Conservation (phyloP, 2,113 vertebrate genomes). For the Cathartes aura region DNA sequence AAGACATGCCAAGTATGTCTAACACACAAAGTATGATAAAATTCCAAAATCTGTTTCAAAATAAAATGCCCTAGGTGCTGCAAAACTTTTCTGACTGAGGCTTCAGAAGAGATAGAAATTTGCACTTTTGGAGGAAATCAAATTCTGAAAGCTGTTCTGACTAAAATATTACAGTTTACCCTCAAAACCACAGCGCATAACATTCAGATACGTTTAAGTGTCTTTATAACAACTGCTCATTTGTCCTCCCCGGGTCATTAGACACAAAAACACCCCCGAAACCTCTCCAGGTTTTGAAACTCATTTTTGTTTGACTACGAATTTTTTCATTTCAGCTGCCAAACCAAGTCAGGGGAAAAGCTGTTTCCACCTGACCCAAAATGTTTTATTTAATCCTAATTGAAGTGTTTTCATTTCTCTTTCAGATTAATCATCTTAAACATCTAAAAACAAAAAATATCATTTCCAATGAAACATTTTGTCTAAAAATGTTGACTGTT, state of each 20-base stretch:
- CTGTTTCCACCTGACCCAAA: slow-evolving; percentile 67
- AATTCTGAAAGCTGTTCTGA: slow-evolving; percentile 2
- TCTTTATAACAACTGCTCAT: background rate
- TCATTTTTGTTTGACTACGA: background rate
- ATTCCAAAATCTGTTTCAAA: background rate
- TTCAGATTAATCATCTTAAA: slow-evolving; percentile 65
- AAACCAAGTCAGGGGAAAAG: slow-evolving; percentile 56
- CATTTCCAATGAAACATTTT: slow-evolving; percentile 63
- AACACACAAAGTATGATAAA: background rate
- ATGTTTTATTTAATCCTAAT: slow-evolving; percentile 52
- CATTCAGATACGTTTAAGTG: background rate
- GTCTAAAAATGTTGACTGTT: slow-evolving; percentile 41
- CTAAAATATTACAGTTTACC: background rate
- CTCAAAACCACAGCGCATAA: background rate
- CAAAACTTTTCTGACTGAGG: background rate
- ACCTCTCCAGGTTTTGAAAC: background rate
- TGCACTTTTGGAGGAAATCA: background rate
- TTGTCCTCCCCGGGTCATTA: background rate
- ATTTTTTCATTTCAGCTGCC: slow-evolving; percentile 54
- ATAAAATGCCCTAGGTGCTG: background rate
- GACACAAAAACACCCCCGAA: background rate
- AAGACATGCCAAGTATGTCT: background rate
- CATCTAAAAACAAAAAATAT: slow-evolving; percentile 56
- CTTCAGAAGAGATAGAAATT: background rate
- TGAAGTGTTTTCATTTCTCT: slow-evolving; percentile 64